These are phyloP conservation scores for Xestoiulus laeticollis DNA, from an alignment of 2,888 invertebrate genomes.

Conservation along the genomic window DNA sequence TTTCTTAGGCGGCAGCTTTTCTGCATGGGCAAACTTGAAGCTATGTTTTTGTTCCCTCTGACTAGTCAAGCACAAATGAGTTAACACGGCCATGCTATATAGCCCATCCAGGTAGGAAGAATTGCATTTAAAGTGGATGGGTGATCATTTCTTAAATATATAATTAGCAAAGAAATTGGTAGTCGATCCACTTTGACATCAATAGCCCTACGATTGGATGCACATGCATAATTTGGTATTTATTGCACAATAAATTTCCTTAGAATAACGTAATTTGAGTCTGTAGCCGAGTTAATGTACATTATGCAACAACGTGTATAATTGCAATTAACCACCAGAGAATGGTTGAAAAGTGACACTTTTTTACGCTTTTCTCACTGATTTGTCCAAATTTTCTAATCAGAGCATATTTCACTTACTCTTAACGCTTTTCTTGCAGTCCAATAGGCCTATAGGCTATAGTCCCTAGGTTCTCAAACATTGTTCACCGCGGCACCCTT, in stretches of 20 bases:
- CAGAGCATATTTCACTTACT: no score
- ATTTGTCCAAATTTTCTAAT: no score
- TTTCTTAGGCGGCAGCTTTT: neutral
- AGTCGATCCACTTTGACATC: neutral
- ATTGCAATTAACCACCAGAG: neutral
- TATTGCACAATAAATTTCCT: neutral
- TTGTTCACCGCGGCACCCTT: no score
- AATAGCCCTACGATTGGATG: neutral
- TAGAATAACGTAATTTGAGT: neutral
- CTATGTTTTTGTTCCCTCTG: neutral
- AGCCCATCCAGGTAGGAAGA: slow-evolving; percentile 15
- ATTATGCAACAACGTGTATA: neutral
- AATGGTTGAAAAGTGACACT: neutral
- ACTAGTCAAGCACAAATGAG: neutral
- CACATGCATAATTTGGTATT: neutral
- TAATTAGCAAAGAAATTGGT: neutral
- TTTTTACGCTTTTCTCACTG: no score
- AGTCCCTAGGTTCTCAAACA: no score
- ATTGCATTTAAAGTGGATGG: neutral
- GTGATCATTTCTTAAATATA: slow-evolving; percentile 1
- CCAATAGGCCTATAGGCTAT: no score
- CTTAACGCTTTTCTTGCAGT: no score
- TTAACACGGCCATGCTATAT: neutral
- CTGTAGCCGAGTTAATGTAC: neutral
- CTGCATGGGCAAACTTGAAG: neutral